A percentile compares a stretch with the other conserved stretches of the same genome.
Evolutionary conservation across 2,888 invertebrate species (phyloP).

Genomic region (Acanthosepion esculentum): DNA sequence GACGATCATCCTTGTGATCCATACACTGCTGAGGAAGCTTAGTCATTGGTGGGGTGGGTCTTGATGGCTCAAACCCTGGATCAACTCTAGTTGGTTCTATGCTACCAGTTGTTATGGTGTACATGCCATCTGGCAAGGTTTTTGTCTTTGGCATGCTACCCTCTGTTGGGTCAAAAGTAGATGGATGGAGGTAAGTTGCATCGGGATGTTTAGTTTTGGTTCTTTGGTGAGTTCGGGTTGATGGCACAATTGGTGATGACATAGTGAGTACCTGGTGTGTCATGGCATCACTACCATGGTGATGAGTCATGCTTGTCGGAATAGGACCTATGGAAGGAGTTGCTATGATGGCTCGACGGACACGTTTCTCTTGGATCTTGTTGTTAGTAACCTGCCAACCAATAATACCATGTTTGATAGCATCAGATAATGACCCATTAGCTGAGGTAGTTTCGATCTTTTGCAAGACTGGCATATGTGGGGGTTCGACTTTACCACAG

Average conservation of each 20-base stretch:
- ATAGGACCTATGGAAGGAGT: conserved; percentile 67
- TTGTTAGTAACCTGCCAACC: conserved; percentile 82
- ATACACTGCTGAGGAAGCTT: neutral
- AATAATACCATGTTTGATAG: conserved; percentile 82
- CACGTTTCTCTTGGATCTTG: conserved; percentile 69
- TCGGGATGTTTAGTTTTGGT: conserved; percentile 53
- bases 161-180: conserved; percentile 47
- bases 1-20: conserved; percentile 75
- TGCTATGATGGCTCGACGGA: conserved; percentile 69
- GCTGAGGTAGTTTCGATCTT: conserved; percentile 82
- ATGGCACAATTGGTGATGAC: conserved; percentile 70
- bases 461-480: conserved; percentile 81
- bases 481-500: conserved; percentile 83
- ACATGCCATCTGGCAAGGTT: conserved; percentile 75
- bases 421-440: conserved; percentile 83
- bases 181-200: conserved; percentile 51
- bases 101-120: conserved; percentile 44
- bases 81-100: conserved; percentile 45
- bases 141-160: conserved; percentile 49
- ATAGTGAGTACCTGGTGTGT: conserved; percentile 72
- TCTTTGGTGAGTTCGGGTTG: conserved; percentile 58
- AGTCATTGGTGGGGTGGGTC: conserved; percentile 51
- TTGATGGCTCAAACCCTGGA: conserved; percentile 36
- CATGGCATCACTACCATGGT: conserved; percentile 61
- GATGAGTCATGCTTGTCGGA: conserved; percentile 63